Evolutionary conservation across 2,888 invertebrate genomes (phyloP).

Genomic region (Amphipoea lucens): DNA sequence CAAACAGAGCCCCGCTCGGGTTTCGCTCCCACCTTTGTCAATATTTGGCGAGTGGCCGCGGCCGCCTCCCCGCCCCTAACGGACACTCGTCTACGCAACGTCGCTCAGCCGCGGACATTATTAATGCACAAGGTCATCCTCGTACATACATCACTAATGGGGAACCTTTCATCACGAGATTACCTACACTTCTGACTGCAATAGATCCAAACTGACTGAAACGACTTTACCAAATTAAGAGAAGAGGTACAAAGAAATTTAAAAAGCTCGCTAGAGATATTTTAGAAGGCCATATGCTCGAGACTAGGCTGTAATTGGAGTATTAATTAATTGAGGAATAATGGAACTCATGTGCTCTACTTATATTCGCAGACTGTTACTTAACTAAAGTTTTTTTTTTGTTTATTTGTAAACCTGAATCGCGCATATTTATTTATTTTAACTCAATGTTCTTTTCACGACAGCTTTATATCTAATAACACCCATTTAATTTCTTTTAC

Average conservation of each 20-base stretch:
- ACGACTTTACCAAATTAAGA: background rate
- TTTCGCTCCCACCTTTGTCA: conserved; percentile 89
- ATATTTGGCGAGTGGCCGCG: conserved; percentile 83
- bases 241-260: background rate
- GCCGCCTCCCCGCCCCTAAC: conserved; percentile 64
- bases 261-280: background rate
- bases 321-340: background rate
- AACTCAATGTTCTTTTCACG: conserved; percentile 36
- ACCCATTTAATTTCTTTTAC: conserved; percentile 49
- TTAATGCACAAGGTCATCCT: conserved; percentile 56
- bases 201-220: conserved; percentile 15
- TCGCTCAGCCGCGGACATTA: conserved; percentile 49
- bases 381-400: background rate
- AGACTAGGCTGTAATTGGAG: background rate
- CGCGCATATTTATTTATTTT: conserved; percentile 39
- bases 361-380: background rate
- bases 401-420: conserved; percentile 7
- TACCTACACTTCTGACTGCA: conserved; percentile 7
- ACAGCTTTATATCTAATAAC: conserved; percentile 39
- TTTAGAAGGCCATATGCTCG: background rate
- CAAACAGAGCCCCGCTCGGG: conserved; percentile 85
- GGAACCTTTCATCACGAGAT: conserved; percentile 24
- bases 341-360: background rate
- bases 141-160: conserved; percentile 36
- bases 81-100: conserved; percentile 55